phyloP scores from a whole-genome alignment of 2,113 vertebrate species.

The Trematocara variabile region DNA sequence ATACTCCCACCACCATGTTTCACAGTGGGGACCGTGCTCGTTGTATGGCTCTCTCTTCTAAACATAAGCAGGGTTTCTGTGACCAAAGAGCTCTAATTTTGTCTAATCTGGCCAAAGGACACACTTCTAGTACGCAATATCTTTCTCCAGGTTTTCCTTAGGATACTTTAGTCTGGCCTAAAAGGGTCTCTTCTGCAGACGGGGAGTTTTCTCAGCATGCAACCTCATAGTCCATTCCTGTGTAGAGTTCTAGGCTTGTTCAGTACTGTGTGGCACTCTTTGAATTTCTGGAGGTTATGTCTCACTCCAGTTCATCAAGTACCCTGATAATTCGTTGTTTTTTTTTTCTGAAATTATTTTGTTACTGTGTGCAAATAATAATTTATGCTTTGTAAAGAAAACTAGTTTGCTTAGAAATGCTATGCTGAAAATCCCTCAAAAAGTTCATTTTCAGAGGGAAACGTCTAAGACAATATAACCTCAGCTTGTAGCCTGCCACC shows the following conservation, averaged over 20 bases:
- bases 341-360: background rate
- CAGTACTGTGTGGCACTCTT: rapidly evolving
- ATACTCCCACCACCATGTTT: background rate
- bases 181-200: background rate
- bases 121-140: background rate
- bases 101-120: background rate
- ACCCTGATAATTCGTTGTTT: background rate
- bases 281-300: background rate
- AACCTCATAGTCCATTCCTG: background rate
- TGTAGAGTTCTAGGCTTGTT: background rate
- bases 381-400: background rate
- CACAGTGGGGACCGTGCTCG: background rate
- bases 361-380: background rate
- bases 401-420: background rate
- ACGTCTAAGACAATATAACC: background rate
- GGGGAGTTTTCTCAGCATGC: background rate
- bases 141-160: background rate
- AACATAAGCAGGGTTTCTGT: background rate
- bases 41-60: background rate
- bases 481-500: background rate
- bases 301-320: background rate
- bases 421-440: background rate
- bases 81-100: background rate
- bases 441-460: background rate
- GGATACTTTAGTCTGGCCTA: background rate